Conservation (phyloP, 2,113 vertebrate species). For the Alligator sinensis region DNA sequence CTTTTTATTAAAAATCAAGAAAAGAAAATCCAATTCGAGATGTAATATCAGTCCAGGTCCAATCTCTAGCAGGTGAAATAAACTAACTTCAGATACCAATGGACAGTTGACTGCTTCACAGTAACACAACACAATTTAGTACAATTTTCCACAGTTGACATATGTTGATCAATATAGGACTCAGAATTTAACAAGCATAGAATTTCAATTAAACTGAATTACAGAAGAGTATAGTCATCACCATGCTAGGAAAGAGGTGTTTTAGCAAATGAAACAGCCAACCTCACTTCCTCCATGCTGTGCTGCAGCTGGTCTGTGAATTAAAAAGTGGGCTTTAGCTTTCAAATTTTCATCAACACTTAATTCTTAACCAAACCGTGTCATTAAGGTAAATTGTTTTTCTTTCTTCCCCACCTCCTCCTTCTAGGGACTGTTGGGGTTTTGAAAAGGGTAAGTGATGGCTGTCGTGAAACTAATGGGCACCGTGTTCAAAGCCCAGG, state of each 20-base stretch:
- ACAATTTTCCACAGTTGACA: constrained; percentile 79
- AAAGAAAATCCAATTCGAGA: constrained; percentile 73
- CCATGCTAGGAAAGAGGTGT: constrained; percentile 39
- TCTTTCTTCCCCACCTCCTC: constrained; percentile 3
- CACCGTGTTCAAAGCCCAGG: background rate
- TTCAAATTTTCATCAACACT: constrained; percentile 53
- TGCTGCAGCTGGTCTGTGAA: constrained; percentile 48
- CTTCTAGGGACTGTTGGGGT: background rate
- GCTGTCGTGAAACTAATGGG: background rate
- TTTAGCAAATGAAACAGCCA: constrained; percentile 64
- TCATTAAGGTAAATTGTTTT: constrained; percentile 38
- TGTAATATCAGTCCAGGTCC: constrained; percentile 47
- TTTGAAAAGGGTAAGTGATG: constrained; percentile 1
- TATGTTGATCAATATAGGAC: constrained; percentile 79
- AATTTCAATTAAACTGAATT: constrained; percentile 81
- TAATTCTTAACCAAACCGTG: constrained; percentile 28
- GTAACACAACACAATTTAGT: constrained; percentile 75
- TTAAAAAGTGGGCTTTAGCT: constrained; percentile 22
- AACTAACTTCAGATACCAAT: constrained; percentile 69
- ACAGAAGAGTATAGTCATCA: constrained; percentile 66
- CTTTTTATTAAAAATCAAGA: constrained; percentile 68
- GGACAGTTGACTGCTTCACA: constrained; percentile 72
- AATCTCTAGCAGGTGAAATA: constrained; percentile 67
- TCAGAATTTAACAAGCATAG: constrained; percentile 78
- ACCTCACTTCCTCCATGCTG: constrained; percentile 5